A percentile compares a stretch with the other conserved stretches of the same genome.
phyloP scores from a whole-genome alignment of 2,888 invertebrate genomes.

The Lithodes maja region DNA sequence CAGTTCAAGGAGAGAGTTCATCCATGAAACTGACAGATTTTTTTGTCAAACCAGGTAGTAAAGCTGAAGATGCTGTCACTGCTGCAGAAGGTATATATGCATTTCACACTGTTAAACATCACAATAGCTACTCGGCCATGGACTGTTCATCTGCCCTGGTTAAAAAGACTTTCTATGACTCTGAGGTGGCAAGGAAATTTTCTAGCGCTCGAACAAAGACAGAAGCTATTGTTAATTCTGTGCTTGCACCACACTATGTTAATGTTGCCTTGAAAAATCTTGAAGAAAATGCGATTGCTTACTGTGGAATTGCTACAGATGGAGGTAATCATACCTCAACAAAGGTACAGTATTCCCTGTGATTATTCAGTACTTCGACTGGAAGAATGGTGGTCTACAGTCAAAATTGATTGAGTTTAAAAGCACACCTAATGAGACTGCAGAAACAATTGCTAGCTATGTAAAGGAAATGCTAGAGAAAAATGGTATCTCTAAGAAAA shows the following conservation, averaged over 20 bases:
- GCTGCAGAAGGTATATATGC: too few species aligned
- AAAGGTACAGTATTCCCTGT: conserved; percentile 43
- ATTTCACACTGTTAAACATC: conserved; percentile 48
- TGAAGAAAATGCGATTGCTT: conserved; percentile 31
- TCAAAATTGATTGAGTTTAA: conserved; percentile 42
- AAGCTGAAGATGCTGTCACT: too few species aligned
- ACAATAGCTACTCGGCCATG: conserved; percentile 33
- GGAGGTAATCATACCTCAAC: conserved; percentile 18
- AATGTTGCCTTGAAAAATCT: conserved; percentile 42
- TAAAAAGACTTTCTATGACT: conserved; percentile 42
- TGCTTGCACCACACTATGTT: conserved; percentile 41
- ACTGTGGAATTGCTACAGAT: conserved; percentile 38
- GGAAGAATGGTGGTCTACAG: conserved; percentile 44
- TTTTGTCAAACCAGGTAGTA: too few species aligned
- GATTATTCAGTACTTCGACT: conserved; percentile 49
- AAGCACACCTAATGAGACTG: conserved; percentile 34
- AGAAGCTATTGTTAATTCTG: conserved; percentile 28
- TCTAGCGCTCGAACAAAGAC: conserved; percentile 38
- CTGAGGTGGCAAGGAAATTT: conserved; percentile 44
- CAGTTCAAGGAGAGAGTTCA: too few species aligned
- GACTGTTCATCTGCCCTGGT: conserved; percentile 28
- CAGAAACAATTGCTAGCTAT: conserved; percentile 35
- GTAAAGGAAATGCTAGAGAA: conserved; percentile 40
- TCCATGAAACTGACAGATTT: too few species aligned
- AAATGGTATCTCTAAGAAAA: conserved; percentile 32